Evolutionary conservation across 1,140 invertebrate species (phyloP), one percentile per base, ranked within the genome.

Genomic region (Polypedilum vanderplanki): DNA sequence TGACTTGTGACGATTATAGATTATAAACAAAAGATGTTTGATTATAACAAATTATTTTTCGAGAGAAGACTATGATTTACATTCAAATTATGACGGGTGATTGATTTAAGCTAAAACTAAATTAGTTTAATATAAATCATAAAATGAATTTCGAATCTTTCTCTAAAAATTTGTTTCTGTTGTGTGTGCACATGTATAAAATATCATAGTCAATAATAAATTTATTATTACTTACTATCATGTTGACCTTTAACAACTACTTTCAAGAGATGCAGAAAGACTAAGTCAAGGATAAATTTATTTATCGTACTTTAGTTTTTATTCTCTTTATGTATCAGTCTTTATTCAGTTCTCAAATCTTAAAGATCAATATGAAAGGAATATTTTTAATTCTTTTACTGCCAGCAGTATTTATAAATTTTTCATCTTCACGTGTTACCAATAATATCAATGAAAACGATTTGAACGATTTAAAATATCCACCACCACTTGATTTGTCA

Each of bases 161-260:
- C n/a, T n/a, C n/a, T n/a, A n/a, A n/a, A n/a, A n/a, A n/a, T n/a
- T n/a, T n/a, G n/a, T n/a, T n/a, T n/a, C n/a, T n/a, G n/a, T n/a
- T n/a, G n/a, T n/a, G n/a, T n/a, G n/a, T n/a, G n/a, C n/a, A n/a
- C n/a, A n/a, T n/a, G n/a, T n/a, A n/a, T n/a, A n/a, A n/a, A n/a
- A n/a, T n/a, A n/a, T n/a, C n/a, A n/a, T n/a, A n/a, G n/a, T n/a
- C 15, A 57, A 57, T n/a, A 57, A 57, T 57, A 46, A 12, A 46
- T 3, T 57, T 57, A 8, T n/a, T 57, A 3, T 57, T 15, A n/a
- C n/a, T 12, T 57, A 57, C n/a, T 57, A 57, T 57, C 46, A 57
- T 57, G 46, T 57, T 57, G 46, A 57, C 46, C 46, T 57, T 57
- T 57, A 57, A 57, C 41, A 15, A 57, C 46, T n/a, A 57, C 46